phyloP scores from a whole-genome alignment of 2,797 vertebrate species.

The Sciaenops ocellatus region DNA sequence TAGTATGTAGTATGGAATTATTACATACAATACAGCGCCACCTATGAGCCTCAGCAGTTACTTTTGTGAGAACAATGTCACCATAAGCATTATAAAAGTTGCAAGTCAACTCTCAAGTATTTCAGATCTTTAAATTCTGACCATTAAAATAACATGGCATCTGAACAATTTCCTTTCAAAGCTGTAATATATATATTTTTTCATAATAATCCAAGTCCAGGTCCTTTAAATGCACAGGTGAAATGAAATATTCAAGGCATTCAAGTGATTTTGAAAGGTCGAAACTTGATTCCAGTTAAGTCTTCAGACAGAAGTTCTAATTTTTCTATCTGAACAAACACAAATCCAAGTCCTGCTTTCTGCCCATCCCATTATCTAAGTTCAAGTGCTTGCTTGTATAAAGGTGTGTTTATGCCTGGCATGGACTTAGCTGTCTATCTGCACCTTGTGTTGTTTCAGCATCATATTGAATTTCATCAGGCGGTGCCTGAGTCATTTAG shows the following conservation, averaged over 20 bases:
- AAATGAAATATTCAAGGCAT: slow-evolving; percentile 43
- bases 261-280: slow-evolving; percentile 33
- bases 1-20: background rate
- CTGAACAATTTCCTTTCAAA: background rate
- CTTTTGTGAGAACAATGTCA: no score
- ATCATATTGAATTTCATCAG: slow-evolving; percentile 55
- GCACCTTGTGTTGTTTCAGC: slow-evolving; percentile 39
- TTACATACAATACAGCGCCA: background rate
- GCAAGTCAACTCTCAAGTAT: background rate
- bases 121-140: background rate
- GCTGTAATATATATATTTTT: background rate
- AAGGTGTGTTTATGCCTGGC: background rate
- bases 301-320: slow-evolving; percentile 13
- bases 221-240: background rate
- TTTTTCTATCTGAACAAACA: slow-evolving; percentile 3
- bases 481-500: slow-evolving; percentile 48
- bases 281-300: slow-evolving; percentile 23
- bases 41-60: no score
- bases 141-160: background rate
- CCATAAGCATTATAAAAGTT: background rate
- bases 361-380: background rate
- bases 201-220: background rate
- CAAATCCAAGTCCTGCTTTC: background rate
- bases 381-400: background rate
- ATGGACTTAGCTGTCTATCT: slow-evolving; percentile 3